These are phyloP conservation scores for Ctenoplectra terminalis DNA, from an alignment of 1,140 invertebrate species.

Conservation along the genomic window DNA sequence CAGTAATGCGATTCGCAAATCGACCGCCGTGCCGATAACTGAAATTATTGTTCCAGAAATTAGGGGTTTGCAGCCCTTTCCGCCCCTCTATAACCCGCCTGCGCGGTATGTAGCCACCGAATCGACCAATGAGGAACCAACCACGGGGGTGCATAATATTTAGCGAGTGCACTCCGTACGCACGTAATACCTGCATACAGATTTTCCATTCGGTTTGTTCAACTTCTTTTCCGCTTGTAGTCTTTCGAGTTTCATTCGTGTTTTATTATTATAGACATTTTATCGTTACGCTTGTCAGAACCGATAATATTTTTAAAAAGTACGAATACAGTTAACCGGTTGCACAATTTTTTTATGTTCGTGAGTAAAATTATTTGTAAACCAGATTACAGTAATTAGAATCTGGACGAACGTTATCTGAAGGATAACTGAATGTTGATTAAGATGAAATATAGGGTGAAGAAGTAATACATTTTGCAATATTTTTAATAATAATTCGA, in stretches of 20 bases:
- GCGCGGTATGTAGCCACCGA: slow-evolving; percentile 43
- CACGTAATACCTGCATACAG: slow-evolving; percentile 2
- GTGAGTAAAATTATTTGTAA: too few relatives aligned
- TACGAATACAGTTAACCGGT: too few relatives aligned
- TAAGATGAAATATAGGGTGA: too few relatives aligned
- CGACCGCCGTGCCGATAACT: slow-evolving; percentile 49
- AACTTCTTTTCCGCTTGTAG: background rate
- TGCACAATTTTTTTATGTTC: too few relatives aligned
- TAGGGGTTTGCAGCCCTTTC: slow-evolving; percentile 47
- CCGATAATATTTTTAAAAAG: too few relatives aligned
- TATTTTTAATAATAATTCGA: too few relatives aligned
- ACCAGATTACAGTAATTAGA: too few relatives aligned
- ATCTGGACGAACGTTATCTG: too few relatives aligned
- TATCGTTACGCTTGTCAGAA: background rate
- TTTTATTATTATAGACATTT: background rate
- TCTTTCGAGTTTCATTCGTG: background rate
- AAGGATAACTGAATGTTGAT: too few relatives aligned
- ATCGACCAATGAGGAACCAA: slow-evolving; percentile 63
- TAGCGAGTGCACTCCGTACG: slow-evolving; percentile 12
- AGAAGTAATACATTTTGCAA: too few relatives aligned
- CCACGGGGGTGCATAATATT: slow-evolving; percentile 67
- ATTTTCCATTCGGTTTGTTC: background rate
- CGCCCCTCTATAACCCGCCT: slow-evolving; percentile 9
- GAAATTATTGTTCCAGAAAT: slow-evolving; percentile 65
- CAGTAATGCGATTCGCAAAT: slow-evolving; percentile 61